These are phyloP conservation scores for Clarias gariepinus DNA, from an alignment of 2,113 vertebrate genomes.

Conservation along the genomic window DNA sequence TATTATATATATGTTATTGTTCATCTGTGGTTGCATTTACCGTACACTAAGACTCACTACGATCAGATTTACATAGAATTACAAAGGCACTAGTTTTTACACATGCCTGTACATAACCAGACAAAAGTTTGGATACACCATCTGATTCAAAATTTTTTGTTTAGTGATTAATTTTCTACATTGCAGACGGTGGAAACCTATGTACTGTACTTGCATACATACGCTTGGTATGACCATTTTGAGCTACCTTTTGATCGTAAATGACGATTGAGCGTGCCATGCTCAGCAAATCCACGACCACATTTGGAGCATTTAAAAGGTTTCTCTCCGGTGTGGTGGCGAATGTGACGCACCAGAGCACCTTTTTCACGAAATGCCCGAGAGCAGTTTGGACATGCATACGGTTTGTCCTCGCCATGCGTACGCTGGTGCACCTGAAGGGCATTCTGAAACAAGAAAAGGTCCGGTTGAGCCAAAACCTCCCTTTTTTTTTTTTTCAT, in stretches of 20 bases:
- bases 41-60: too few species aligned
- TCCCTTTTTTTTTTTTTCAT: neutral
- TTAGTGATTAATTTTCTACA: too few species aligned
- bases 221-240: neutral
- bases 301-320: conserved; percentile 94
- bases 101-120: too few species aligned
- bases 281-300: conserved; percentile 89
- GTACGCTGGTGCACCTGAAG: conserved; percentile 95
- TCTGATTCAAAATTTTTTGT: too few species aligned
- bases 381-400: conserved; percentile 86
- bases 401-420: conserved; percentile 88
- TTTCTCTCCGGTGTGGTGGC: conserved; percentile 95
- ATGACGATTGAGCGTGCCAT: conserved; percentile 93
- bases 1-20: too few species aligned
- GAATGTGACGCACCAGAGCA: conserved; percentile 90
- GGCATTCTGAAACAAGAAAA: conserved; percentile 79
- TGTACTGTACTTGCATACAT: neutral
- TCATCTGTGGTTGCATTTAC: too few species aligned
- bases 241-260: conserved; percentile 88
- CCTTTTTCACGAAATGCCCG: conserved; percentile 94
- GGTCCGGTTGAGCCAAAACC: neutral
- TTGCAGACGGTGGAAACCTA: too few species aligned
- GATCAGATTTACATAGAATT: too few species aligned
- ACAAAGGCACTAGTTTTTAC: too few species aligned
- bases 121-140: too few species aligned